Percentiles rank a stretch among this genome's conserved stretches.
Conservation (phyloP, 2,797 vertebrate genomes). For the Heliangelus exortis region DNA sequence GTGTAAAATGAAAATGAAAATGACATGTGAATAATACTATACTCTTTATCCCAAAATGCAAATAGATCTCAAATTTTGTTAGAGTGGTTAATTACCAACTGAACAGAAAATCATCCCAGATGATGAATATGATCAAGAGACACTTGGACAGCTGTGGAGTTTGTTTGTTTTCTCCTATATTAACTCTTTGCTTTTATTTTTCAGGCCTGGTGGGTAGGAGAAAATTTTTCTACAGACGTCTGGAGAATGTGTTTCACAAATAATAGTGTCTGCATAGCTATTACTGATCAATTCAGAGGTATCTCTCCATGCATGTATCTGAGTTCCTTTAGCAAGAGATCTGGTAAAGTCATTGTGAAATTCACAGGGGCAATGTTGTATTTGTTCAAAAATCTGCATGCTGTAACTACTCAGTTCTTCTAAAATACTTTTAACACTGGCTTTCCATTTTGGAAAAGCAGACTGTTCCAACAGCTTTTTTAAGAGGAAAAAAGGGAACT, state of each 20-base stretch:
- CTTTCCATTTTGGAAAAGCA: background rate
- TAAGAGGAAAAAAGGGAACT: background rate
- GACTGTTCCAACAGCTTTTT: background rate
- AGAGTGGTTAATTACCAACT: background rate
- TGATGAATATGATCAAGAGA: background rate
- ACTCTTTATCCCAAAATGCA: background rate
- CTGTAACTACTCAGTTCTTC: background rate
- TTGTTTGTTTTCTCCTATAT: background rate
- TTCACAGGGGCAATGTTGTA: background rate
- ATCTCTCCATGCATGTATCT: background rate
- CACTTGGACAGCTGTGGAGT: background rate
- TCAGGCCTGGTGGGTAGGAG: constrained; percentile 92
- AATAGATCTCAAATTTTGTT: background rate
- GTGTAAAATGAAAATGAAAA: background rate
- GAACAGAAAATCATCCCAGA: background rate
- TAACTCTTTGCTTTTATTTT: background rate
- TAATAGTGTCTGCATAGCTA: constrained; percentile 65
- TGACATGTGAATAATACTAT: background rate
- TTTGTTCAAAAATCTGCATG: background rate
- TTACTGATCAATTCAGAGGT: constrained; percentile 34
- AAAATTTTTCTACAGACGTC: constrained; percentile 82
- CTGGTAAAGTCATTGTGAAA: background rate
- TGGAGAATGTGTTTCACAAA: constrained; percentile 85
- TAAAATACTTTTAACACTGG: background rate
- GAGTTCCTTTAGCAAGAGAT: background rate